Evolutionary conservation across 2,888 invertebrate genomes (phyloP).

Genomic region (Siphonodentalium dalli): DNA sequence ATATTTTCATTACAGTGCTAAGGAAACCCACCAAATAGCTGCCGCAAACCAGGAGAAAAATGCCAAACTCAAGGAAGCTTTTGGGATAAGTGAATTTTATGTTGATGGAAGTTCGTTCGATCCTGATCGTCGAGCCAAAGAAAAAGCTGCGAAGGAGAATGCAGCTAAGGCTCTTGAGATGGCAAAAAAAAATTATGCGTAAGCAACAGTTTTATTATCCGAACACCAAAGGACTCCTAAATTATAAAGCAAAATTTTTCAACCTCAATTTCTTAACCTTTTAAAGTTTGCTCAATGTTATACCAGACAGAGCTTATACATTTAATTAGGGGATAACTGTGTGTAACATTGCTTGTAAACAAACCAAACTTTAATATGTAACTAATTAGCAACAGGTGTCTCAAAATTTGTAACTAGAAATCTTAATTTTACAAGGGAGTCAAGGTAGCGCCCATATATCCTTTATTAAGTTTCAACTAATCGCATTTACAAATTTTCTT

Average conservation of each 20-base stretch:
- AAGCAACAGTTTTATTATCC: conserved; percentile 14
- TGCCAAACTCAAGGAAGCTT: conserved; percentile 88
- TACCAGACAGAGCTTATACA: too few species aligned
- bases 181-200: conserved; percentile 57
- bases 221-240: background rate
- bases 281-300: too few species aligned
- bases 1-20: conserved; percentile 69
- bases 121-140: conserved; percentile 75
- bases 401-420: too few species aligned
- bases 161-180: conserved; percentile 50
- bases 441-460: too few species aligned
- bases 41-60: conserved; percentile 96
- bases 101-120: conserved; percentile 93
- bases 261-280: background rate
- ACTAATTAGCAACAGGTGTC: too few species aligned
- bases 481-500: too few species aligned
- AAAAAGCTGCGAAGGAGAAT: conserved; percentile 64
- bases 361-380: too few species aligned
- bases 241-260: background rate
- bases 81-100: conserved; percentile 92
- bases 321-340: too few species aligned
- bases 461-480: too few species aligned
- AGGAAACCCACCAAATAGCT: conserved; percentile 94
- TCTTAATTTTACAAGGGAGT: too few species aligned
- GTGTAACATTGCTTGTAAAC: too few species aligned